phyloP scores from a whole-genome alignment of 2,888 invertebrate genomes.

The Eristalis pertinax region DNA sequence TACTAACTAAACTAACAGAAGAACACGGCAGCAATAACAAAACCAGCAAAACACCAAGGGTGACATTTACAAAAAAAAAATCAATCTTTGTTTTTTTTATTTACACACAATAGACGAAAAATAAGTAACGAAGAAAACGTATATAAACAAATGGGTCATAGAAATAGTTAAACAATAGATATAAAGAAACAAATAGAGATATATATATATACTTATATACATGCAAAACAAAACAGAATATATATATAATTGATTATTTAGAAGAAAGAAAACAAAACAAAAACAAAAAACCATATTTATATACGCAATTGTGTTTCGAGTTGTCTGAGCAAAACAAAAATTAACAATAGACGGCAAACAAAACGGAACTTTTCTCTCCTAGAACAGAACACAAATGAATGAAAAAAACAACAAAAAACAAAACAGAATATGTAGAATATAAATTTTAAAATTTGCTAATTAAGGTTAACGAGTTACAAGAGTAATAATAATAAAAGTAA shows the following conservation, averaged over 20 bases:
- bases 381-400: conserved; percentile 26
- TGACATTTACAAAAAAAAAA: conserved; percentile 49
- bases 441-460: conserved; percentile 44
- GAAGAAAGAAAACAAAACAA: conserved; percentile 42
- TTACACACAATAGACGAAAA: conserved; percentile 12
- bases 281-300: conserved; percentile 57
- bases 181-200: conserved; percentile 45
- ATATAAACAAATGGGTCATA: conserved; percentile 51
- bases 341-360: conserved; percentile 29
- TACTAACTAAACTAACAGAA: conserved; percentile 1
- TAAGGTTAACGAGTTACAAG: conserved; percentile 44
- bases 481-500: conserved; percentile 21
- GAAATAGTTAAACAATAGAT: conserved; percentile 69
- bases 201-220: conserved; percentile 35
- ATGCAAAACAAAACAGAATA: conserved; percentile 28
- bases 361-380: conserved; percentile 45
- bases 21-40: conserved; percentile 55
- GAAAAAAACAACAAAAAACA: not conserved
- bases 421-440: conserved; percentile 15
- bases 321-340: conserved; percentile 40
- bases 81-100: not conserved
- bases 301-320: conserved; percentile 57
- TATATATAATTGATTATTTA: conserved; percentile 62
- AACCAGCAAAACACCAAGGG: not conserved
- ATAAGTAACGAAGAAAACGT: conserved; percentile 15